Conservation (phyloP, 2,113 vertebrate genomes). For the Illadopsis cleaveri region DNA sequence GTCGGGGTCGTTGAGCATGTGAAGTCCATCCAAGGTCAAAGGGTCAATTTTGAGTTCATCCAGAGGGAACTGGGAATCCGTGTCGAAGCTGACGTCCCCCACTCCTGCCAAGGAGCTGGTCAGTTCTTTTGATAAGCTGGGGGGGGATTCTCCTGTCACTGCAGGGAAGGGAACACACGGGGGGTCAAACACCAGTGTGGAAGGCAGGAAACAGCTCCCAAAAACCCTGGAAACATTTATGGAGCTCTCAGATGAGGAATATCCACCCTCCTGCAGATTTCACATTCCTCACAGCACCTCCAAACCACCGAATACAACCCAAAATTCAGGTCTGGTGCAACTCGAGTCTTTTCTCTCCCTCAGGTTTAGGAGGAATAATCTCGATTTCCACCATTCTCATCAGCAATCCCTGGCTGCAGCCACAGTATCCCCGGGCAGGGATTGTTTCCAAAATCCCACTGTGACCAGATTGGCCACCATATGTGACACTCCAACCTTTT, state of each 20-base stretch:
- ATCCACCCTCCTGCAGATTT: too few relatives aligned
- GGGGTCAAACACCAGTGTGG: accelerated
- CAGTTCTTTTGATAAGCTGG: conserved; percentile 97
- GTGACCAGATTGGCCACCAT: neutral
- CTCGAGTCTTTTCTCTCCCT: accelerated
- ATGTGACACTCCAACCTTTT: neutral
- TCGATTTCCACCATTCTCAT: accelerated
- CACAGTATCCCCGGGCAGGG: neutral
- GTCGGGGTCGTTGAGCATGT: conserved; percentile 99
- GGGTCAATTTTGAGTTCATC: conserved; percentile 99
- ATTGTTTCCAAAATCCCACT: neutral
- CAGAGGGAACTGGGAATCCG: conserved; percentile 95
- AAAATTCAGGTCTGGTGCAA: neutral
- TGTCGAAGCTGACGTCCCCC: conserved; percentile 92
- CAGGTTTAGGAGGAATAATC: neutral
- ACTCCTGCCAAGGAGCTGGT: conserved; percentile 90
- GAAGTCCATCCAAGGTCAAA: conserved; percentile 94
- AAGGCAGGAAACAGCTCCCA: neutral
- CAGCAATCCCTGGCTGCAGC: neutral
- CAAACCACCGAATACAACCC: accelerated
- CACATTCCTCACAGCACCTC: neutral
- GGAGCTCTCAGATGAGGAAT: neutral
- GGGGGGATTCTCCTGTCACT: conserved; percentile 98
- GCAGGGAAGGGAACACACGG: neutral
- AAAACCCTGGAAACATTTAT: accelerated